Percentiles rank a stretch among this genome's conserved stretches.
phyloP scores from a whole-genome alignment of 2,113 vertebrate genomes.

The Mobula birostris region DNA sequence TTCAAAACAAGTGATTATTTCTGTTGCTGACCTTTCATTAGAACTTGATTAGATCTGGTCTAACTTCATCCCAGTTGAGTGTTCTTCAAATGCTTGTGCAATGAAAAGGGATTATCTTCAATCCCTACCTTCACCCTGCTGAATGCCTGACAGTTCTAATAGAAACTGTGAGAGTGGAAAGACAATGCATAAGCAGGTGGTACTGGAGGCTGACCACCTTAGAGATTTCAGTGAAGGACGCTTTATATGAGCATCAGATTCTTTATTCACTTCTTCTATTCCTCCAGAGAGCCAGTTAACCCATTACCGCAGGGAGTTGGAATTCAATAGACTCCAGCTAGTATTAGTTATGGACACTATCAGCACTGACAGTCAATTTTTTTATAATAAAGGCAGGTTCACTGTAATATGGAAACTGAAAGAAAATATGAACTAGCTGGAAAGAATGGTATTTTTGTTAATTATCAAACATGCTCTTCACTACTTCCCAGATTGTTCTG shows the following conservation, averaged over 20 bases:
- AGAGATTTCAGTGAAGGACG: background rate
- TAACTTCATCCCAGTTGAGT: background rate
- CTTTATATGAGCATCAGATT: conserved; percentile 19
- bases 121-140: no score
- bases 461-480: background rate
- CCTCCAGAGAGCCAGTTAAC: conserved; percentile 19
- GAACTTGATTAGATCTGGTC: background rate
- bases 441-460: background rate
- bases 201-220: background rate
- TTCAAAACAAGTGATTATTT: no score
- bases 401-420: background rate
- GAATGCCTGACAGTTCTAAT: background rate
- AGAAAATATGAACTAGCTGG: background rate
- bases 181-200: background rate
- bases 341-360: background rate
- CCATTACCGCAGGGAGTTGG: background rate
- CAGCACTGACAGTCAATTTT: conserved; percentile 2
- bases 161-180: background rate
- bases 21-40: no score
- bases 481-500: background rate
- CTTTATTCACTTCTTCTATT: conserved; percentile 19
- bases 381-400: conserved; percentile 19
- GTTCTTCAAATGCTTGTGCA: background rate
- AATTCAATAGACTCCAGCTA: conserved; percentile 2
- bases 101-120: background rate